phyloP scores from a whole-genome alignment of 2,888 invertebrate genomes.

The Trachelus troglodyta region DNA sequence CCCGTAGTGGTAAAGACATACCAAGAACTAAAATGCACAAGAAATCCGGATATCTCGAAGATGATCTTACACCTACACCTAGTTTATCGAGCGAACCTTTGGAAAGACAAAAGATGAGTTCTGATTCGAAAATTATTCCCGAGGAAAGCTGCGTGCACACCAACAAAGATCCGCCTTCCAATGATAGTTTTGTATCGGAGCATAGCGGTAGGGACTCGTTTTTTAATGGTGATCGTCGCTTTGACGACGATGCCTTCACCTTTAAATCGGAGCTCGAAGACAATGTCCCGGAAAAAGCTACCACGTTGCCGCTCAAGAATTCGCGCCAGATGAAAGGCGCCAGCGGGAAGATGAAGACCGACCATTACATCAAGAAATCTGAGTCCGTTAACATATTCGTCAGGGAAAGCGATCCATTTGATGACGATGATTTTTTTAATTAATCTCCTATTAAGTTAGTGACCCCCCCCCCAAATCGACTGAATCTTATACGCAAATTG shows the following conservation, averaged over 20 bases:
- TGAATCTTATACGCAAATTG: conserved; percentile 10
- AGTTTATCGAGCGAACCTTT: conserved; percentile 57
- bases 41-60: conserved; percentile 67
- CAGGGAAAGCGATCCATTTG: conserved; percentile 88
- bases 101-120: conserved; percentile 46
- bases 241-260: conserved; percentile 57
- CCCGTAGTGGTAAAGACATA: conserved; percentile 44
- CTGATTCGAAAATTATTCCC: conserved; percentile 56
- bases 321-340: conserved; percentile 64
- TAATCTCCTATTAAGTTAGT: conserved; percentile 23
- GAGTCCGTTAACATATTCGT: conserved; percentile 92
- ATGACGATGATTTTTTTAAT: conserved; percentile 87
- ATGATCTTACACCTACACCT: conserved; percentile 70
- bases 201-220: conserved; percentile 50
- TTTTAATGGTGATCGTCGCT: conserved; percentile 58
- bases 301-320: conserved; percentile 48
- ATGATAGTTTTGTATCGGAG: conserved; percentile 48
- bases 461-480: conserved; percentile 6
- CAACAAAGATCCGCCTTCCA: conserved; percentile 39
- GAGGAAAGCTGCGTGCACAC: conserved; percentile 32
- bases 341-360: conserved; percentile 65
- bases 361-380: conserved; percentile 83
- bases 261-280: conserved; percentile 60
- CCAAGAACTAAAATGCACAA: conserved; percentile 42
- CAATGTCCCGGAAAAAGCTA: conserved; percentile 54